Evolutionary conservation across 1,140 invertebrate genomes (phyloP), one percentile per base, ranked within the genome.

Genomic region (Drosophila pruinosa): DNA sequence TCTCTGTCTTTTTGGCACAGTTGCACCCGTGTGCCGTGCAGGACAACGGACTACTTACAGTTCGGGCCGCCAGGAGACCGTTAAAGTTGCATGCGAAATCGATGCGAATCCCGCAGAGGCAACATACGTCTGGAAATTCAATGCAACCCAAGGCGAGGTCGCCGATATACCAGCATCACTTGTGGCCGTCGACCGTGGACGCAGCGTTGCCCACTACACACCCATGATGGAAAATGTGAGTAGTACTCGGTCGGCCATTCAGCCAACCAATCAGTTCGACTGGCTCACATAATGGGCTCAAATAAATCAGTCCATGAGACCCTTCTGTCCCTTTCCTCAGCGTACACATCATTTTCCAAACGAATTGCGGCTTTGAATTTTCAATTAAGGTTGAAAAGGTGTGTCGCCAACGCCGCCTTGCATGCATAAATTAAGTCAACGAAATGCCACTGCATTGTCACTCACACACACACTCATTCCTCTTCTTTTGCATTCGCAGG

Each of bases 101-200:
- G 95, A 97, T 69, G 95, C 96, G n/a, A 97, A 97, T 92, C 96
- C 97, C 65, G 91, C 94, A 70, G 94, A 95, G 62, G 92, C 96
- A 5, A 92, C 91, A 62, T 96, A 95, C 89, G 93, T 92, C 36
- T 96, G 95, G 95, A 95, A 94, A 91, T 96, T 96, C 91, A 96
- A 96, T 92, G 95, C 95, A 82, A 94, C 94, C 12, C 93, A 93
- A 64, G 92, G 93, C 72, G 94, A 95, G 59, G 93, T 93, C 3
- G 92, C 95, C 53, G 94, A 95, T 86, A 94, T 95, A 70, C 93
- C 94, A 0, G 92, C 93, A 43, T 93, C 92, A 26, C 92, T 93
- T 59, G 92, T 94, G 52, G 91, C 92, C 58, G 92, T 92, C 50
- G 94, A 94, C 50, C 93, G 92, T n/a, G 92, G 93, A 10, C 92